These are phyloP conservation scores for Penaeus monodon DNA, from an alignment of 2,888 invertebrate genomes.

Conservation along the genomic window DNA sequence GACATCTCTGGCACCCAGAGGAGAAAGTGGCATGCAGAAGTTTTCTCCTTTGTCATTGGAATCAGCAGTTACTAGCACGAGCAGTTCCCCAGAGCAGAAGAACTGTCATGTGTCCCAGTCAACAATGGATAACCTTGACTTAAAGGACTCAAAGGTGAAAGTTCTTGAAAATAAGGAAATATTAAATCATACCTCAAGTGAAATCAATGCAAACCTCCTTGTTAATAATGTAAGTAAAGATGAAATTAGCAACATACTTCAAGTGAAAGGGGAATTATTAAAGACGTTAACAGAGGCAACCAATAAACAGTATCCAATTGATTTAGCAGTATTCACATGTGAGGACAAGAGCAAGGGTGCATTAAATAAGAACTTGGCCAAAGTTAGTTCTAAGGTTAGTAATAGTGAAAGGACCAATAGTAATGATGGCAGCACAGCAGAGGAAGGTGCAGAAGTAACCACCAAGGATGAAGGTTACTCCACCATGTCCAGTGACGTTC, in stretches of 20 bases:
- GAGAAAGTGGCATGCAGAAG: background rate
- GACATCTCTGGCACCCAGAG: no score
- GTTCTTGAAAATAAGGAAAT: constrained; percentile 35
- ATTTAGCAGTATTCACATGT: constrained; percentile 47
- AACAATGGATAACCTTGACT: constrained; percentile 52
- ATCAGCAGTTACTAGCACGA: constrained; percentile 26
- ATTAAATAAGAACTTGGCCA: constrained; percentile 43
- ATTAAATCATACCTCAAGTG: constrained; percentile 17
- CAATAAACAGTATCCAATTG: constrained; percentile 29
- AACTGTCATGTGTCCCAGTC: constrained; percentile 38
- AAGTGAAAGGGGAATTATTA: constrained; percentile 47
- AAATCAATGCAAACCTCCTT: constrained; percentile 41
- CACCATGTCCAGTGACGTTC: constrained; percentile 86
- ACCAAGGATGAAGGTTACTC: constrained; percentile 86
- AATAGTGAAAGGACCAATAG: background rate
- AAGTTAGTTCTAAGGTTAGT: constrained; percentile 10
- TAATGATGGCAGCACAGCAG: constrained; percentile 21
- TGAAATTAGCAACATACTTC: constrained; percentile 45
- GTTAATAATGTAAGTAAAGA: constrained; percentile 35
- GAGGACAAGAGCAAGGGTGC: constrained; percentile 44
- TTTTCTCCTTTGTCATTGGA: constrained; percentile 52
- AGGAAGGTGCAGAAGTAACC: constrained; percentile 79
- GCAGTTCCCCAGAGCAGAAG: constrained; percentile 48
- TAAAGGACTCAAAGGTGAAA: constrained; percentile 44
- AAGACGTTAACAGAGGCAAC: constrained; percentile 37